A percentile compares a stretch with the other conserved stretches of the same genome.
These are phyloP conservation scores for honey bee (Apis mellifera) DNA, from an alignment of 1,140 invertebrate species.

Conservation along the genomic window Amel_HAv3.1 CM009939.2:8372501-8373000, in stretches of 20 bases:
- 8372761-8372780: neutral
- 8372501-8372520: neutral
- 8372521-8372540: constrained; percentile 17
- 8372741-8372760: neutral
- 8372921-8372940: constrained; percentile 99
- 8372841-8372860: constrained; percentile 89
- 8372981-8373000: constrained; percentile 97
- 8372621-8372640: constrained; percentile 99
- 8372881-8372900: constrained; percentile 99
- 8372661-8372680: constrained; percentile 99
- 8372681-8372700: constrained; percentile 99
- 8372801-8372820: no score
- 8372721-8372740: neutral
- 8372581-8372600: constrained; percentile 95
- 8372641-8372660: constrained; percentile 99
- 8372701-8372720: constrained; percentile 90
- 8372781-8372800: no score
- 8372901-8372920: constrained; percentile 99
- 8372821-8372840: neutral
- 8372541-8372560: constrained; percentile 14
- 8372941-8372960: constrained; percentile 99
- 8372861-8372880: constrained; percentile 98
- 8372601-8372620: constrained; percentile 98
- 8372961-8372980: constrained; percentile 99
- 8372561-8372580: constrained; percentile 45